These are phyloP conservation scores for Vanacampus margaritifer DNA, from an alignment of 2,113 vertebrate species.

Conservation along the genomic window DNA sequence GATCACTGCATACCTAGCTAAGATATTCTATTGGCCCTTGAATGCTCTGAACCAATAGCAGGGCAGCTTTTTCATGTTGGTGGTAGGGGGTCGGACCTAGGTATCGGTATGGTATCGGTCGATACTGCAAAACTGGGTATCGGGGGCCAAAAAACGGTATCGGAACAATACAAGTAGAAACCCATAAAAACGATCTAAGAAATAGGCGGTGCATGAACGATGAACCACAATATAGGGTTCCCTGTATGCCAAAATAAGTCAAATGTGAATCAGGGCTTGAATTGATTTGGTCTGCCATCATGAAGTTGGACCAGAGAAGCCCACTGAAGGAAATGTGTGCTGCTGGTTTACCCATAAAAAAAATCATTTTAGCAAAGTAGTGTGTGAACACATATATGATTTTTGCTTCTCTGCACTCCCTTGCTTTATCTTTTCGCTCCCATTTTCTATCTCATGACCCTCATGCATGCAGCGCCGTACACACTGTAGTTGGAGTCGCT, in stretches of 20 bases:
- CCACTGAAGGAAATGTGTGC: constrained; percentile 16
- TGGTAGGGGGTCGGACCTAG: no score
- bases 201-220: not conserved
- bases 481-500: constrained; percentile 16
- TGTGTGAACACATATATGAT: not conserved
- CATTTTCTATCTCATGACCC: constrained; percentile 4
- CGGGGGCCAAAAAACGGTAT: no score
- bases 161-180: no score
- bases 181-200: no score
- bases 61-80: no score
- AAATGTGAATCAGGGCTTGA: constrained; percentile 1
- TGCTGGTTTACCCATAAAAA: constrained; percentile 20
- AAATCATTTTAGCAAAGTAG: not conserved
- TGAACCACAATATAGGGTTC: no score
- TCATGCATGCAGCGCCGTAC: not conserved
- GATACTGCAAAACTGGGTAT: no score
- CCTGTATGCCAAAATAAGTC: not conserved
- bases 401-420: not conserved
- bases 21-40: no score
- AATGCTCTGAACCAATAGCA: no score
- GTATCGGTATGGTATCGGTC: no score
- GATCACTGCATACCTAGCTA: no score
- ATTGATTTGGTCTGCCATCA: constrained; percentile 5
- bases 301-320: constrained; percentile 47
- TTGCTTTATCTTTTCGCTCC: constrained; percentile 11